Conservation (phyloP, 37 sponge, comb jelly and placozoan species). For the Aplysina aerophoba region DNA sequence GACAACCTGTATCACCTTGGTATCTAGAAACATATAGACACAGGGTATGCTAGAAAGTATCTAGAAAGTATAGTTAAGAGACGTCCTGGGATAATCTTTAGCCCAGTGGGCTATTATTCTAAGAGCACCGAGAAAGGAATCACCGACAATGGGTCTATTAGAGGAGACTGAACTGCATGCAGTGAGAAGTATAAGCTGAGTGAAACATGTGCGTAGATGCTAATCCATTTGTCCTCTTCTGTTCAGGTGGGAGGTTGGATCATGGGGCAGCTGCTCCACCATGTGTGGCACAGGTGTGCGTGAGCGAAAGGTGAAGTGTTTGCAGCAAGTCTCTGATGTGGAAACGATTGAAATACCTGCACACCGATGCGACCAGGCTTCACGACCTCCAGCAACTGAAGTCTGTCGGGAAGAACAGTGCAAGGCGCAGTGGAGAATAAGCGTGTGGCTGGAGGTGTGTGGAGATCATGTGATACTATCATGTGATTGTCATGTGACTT, state of each 20-base stretch:
- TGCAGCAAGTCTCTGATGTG: constrained; percentile 12
- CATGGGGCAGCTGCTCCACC: constrained; percentile 47
- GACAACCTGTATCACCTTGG: too few relatives aligned
- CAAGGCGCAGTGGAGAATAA: background rate
- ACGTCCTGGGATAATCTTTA: too few relatives aligned
- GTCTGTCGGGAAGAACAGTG: background rate
- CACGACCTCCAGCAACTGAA: constrained; percentile 12
- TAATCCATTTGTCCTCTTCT: background rate
- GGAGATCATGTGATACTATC: background rate
- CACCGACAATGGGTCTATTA: constrained; percentile 22
- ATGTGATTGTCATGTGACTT: background rate
- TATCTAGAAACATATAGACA: too few relatives aligned
- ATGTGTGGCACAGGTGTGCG: constrained; percentile 53
- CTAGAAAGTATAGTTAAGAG: too few relatives aligned
- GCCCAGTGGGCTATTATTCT: too few relatives aligned
- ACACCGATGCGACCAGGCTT: background rate
- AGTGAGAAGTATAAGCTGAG: constrained; percentile 37
- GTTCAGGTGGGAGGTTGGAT: constrained; percentile 52
- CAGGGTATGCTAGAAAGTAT: too few relatives aligned
- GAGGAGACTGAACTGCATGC: background rate
- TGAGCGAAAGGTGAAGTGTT: constrained; percentile 37
- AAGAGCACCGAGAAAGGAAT: too few relatives aligned
- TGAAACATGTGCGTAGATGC: background rate
- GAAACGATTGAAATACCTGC: background rate
- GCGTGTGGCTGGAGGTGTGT: background rate